Base-by-base conservation (phyloP, 2,888 invertebrate species). In the Blastobasis lacticolella region DNA sequence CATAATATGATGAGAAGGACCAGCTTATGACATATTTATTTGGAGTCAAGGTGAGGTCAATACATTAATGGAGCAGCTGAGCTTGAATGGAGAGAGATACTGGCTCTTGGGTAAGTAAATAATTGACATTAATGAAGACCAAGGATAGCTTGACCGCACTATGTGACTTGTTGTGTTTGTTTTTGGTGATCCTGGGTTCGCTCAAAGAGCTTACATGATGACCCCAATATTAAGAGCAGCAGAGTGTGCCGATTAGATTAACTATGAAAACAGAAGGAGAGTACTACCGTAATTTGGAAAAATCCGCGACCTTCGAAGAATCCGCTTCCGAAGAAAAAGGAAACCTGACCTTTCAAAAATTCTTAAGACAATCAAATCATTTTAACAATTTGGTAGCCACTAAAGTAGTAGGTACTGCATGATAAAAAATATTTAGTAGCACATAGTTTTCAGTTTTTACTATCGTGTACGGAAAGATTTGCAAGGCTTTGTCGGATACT, bases 181-280 rank as follows among this genome's bases (percentile, higher is more conserved):
- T 55, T 36, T 46, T 53, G 55, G 53, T 51, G 54, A 56, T 49
- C 54, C 54, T 10, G 56, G 56, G 36, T 56, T 53, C 49, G 46
- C 54, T 9, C 45, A 45, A 43, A 50, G 56, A n/a, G 52, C 54
- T 9, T 56, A 47, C 47, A 36, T 54, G 10, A 23, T 56, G 44
- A 56, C 56, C 5, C 56, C 54, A 10, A 53, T 56, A 45, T n/a
- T 52, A 23, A 41, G 45, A 46, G 49, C 54, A 46, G 46, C 10
- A 9, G 45, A 45, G 5, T 43, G 51, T 3, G 38, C 44, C 7
- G n/a, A n/a, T n/a, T n/a, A n/a, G n/a, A n/a, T n/a, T n/a, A n/a
- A n/a, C n/a, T n/a, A n/a, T n/a, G n/a, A n/a, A n/a, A n/a, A n/a
- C n/a, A n/a, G n/a, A n/a, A n/a, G n/a, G n/a, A n/a, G n/a, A n/a